phyloP scores from a whole-genome alignment of 2,113 vertebrate species.

The Dermatemys mawii region DNA sequence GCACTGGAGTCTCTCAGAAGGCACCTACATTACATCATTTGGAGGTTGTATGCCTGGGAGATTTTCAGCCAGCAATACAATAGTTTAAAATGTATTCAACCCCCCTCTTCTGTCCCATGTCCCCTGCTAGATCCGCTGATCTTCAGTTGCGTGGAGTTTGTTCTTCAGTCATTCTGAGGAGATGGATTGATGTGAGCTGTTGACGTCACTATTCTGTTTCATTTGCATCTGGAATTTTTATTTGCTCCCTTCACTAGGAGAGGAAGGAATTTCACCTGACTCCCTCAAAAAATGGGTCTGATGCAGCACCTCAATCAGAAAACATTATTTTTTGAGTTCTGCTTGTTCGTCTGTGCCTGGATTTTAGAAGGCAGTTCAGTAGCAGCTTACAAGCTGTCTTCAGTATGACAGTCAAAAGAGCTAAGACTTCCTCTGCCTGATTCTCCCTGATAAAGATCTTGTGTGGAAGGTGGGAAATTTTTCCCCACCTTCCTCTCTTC shows the following conservation, averaged over 20 bases:
- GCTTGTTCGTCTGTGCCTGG: neutral
- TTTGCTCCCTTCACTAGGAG: neutral
- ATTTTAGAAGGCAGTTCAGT: neutral
- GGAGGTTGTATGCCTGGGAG: neutral
- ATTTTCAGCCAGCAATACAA: neutral
- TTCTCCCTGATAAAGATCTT: rapidly evolving
- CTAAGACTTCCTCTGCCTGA: neutral
- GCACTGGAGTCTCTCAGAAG: neutral
- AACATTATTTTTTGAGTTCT: neutral
- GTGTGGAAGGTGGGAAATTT: neutral
- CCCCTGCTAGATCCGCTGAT: neutral
- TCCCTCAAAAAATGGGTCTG: neutral
- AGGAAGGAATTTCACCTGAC: neutral
- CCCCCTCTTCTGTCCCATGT: neutral
- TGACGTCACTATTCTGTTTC: neutral
- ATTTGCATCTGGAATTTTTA: neutral
- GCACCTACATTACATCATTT: neutral
- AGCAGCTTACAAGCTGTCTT: neutral
- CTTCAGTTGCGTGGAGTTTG: neutral
- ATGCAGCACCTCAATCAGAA: neutral
- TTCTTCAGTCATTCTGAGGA: neutral
- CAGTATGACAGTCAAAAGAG: neutral
- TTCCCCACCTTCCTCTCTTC: conserved; percentile 7
- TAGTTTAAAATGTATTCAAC: neutral
- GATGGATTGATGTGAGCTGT: neutral